Conservation (phyloP, 2,797 vertebrate species). For the Heterohyrax brucei region DNA sequence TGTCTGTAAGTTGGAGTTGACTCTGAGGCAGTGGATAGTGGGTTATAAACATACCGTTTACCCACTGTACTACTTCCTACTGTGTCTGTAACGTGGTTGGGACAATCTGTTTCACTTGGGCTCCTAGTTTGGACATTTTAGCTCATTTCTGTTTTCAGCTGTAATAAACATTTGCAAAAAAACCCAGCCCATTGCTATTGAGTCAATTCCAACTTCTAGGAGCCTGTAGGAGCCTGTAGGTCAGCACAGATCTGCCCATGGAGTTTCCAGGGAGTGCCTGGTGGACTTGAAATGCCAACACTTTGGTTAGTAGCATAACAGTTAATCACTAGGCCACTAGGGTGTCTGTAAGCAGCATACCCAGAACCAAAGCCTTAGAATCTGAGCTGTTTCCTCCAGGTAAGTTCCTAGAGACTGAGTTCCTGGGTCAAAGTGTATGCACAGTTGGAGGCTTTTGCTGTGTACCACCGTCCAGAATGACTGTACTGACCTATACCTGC, state of each 20-base stretch:
- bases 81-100: neutral
- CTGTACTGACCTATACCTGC: neutral
- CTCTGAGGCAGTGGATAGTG: no score
- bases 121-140: neutral
- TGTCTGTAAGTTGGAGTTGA: no score
- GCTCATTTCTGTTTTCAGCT: neutral
- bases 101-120: fast-evolving
- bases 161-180: no score
- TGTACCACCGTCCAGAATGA: neutral
- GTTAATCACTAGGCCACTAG: no score
- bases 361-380: neutral
- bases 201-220: no score
- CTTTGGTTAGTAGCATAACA: no score
- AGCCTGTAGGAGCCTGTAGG: no score
- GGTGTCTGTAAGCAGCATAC: neutral
- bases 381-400: neutral
- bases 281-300: no score
- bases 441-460: neutral
- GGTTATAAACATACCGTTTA: neutral
- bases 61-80: neutral
- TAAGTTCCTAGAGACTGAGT: neutral
- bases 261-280: no score
- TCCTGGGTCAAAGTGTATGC: neutral
- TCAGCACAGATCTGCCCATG: no score
- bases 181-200: no score